Base-by-base conservation (phyloP, 23 tunicate genomes). In the Clavelina lepadiformis region DNA sequence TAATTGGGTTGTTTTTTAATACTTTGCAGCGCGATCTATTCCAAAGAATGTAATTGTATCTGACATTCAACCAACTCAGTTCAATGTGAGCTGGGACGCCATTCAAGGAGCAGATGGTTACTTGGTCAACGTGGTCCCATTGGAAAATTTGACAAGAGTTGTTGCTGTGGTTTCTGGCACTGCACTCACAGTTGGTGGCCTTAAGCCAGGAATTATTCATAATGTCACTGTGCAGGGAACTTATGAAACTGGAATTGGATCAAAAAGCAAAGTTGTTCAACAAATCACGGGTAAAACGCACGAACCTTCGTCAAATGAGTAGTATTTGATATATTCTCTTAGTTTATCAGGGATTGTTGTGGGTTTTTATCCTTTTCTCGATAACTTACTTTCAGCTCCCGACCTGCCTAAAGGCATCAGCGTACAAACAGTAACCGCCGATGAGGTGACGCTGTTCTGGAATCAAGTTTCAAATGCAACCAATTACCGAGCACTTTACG, bases 361-460 rank as follows among this genome's bases (percentile, higher is more conserved):
- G n/a, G n/a, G n/a, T n/a, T n/a, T n/a, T n/a, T n/a, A n/a, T n/a
- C n/a, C n/a, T n/a, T n/a, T n/a, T n/a, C n/a, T n/a, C n/a, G n/a
- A n/a, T n/a, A n/a, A n/a, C n/a, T n/a, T n/a, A n/a, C n/a, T 54
- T 71, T 33, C 57, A 76, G 82, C 82, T 25, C 82, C 82, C 11
- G 66, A 35, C 25, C 53, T 49, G 18, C 82, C 82, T 1, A 28
- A 7, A 45, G 32, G 30, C 44, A 23, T 65, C 8, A 20, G 30
- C 3, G 59, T 28, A 31, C 25, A 20, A 2, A 38, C 27, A 22
- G 73, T 35, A 13, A 53, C 62, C 27, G 41, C 56, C 6, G 34
- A 38, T 4, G 55, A 38, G 28, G 56, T 76, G 28, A 34, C 57
- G 19, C 27, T 76, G 27, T 21, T 3, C 29, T 76, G 82, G 82